Evolutionary conservation across 2,888 invertebrate genomes (phyloP), one percentile per base, ranked within the genome.

Genomic region (Ctena decussata): DNA sequence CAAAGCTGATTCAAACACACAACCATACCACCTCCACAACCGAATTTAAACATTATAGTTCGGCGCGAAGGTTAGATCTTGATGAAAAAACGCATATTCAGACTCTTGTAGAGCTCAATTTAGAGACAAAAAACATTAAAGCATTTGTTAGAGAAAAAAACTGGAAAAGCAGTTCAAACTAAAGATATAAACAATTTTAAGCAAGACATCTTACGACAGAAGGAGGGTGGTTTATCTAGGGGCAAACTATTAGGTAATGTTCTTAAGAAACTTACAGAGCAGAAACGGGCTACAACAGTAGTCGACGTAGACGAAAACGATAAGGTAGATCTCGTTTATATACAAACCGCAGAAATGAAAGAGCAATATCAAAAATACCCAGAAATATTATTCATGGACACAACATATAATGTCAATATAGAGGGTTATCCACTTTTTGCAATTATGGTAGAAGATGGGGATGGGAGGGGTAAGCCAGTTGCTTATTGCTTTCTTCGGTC

Each of bases 111-210:
- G 27, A 72, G 27, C n/a, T 72, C 5, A 30, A 46, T 30, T n/a
- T 72, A 15, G 72, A 72, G n/a, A 72, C 72, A 72, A 72, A 72
- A 35, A 72, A 44, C 35, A 72, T 72, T n/a, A 72, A 72, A 44
- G 11, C 72, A 11, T 44, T 72, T 27, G 2, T 72, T n/a, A 72
- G 30, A 72, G 72, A 72, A 27, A 41, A 41, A 65, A 72, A n/a
- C 72, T 3, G 72, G 41, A 1, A 72, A 72, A 72, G 2, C 72
- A 27, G n/a, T 72, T 12, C 41, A 44, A 41, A 72, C 41, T 12
- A 72, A 72, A 24, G 72, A 72, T 24, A 72, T 72, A 5, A 44
- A 46, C 12, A 72, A 72, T 72, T 1, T 72, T 6, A 72, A 44
- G 44, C 2, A 1, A 27, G 44, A 72, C 2, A 11, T 72, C 2